Conservation (phyloP, 2,888 invertebrate genomes). For the Lasius platythorax region DNA sequence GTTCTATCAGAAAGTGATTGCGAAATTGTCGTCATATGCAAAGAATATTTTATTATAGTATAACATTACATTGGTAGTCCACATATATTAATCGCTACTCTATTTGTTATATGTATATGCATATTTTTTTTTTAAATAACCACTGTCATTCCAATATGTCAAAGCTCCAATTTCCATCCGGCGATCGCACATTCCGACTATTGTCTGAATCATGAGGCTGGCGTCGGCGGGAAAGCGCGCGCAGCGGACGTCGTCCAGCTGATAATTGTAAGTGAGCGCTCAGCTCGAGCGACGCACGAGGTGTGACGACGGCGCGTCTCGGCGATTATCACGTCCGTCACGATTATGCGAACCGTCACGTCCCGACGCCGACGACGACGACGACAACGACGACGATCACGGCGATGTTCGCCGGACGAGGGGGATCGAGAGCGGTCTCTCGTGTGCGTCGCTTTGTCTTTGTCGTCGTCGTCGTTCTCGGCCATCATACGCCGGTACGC, state of each 20-base stretch:
- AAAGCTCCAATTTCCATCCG: conserved; percentile 23
- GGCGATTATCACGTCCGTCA: conserved; percentile 84
- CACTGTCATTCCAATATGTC: not conserved
- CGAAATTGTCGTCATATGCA: too few relatives aligned
- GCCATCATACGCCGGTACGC: conserved; percentile 61
- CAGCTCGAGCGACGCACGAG: conserved; percentile 73
- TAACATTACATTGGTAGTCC: not conserved
- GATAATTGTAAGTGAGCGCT: conserved; percentile 74
- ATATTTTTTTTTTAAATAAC: not conserved
- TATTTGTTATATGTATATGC: too few relatives aligned
- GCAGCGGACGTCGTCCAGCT: conserved; percentile 56
- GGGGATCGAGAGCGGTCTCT: conserved; percentile 28
- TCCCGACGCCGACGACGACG: conserved; percentile 56
- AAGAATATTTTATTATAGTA: not conserved
- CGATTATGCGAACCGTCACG: conserved; percentile 82
- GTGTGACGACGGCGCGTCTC: conserved; percentile 82
- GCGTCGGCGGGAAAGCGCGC: conserved; percentile 30
- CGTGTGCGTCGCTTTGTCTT: conserved; percentile 25
- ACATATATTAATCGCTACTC: not conserved
- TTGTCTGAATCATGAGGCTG: not conserved
- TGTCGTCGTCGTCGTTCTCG: conserved; percentile 16
- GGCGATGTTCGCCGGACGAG: conserved; percentile 5
- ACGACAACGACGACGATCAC: conserved; percentile 41
- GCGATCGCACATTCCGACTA: conserved; percentile 19
- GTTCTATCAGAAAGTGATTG: not conserved